Conservation (phyloP, 2,888 invertebrate genomes). For the Drosophila prolongata region DNA sequence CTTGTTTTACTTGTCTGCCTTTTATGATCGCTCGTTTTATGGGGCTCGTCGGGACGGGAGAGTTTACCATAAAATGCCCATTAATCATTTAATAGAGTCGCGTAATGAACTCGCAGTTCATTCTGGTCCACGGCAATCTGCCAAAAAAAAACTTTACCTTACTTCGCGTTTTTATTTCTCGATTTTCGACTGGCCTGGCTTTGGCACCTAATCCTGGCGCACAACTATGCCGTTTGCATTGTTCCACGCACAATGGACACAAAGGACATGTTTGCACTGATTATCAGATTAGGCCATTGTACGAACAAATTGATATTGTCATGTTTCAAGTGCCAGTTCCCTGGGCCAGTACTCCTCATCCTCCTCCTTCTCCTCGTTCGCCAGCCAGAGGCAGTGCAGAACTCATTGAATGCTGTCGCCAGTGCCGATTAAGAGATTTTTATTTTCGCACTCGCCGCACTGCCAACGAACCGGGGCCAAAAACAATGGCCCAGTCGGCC, state of each 20-base stretch:
- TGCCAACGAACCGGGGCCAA: constrained; percentile 21
- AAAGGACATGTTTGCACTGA: constrained; percentile 85
- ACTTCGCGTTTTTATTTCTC: neutral
- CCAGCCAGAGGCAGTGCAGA: constrained; percentile 41
- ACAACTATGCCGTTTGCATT: constrained; percentile 83
- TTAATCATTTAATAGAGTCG: constrained; percentile 72
- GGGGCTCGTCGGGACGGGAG: constrained; percentile 50
- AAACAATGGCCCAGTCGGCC: constrained; percentile 66
- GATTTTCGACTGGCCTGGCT: constrained; percentile 36
- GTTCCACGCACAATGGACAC: constrained; percentile 83
- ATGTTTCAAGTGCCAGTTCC: constrained; percentile 82
- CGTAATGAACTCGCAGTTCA: constrained; percentile 62
- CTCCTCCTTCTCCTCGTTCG: constrained; percentile 3
- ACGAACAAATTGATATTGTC: constrained; percentile 84
- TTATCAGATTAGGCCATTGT: constrained; percentile 84
- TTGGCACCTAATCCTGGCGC: constrained; percentile 82
- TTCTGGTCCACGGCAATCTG: constrained; percentile 2
- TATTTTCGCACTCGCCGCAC: constrained; percentile 72
- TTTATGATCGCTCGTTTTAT: constrained; percentile 66
- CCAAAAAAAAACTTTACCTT: constrained; percentile 37
- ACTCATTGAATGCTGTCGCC: constrained; percentile 64
- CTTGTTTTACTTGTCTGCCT: constrained; percentile 61
- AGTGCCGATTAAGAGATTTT: constrained; percentile 82
- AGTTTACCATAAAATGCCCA: constrained; percentile 72
- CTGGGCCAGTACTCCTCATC: neutral